Percentiles rank a stretch among this genome's conserved stretches.
phyloP scores from a whole-genome alignment of 2,113 vertebrate species.

The Oreochromis spilurus region DNA sequence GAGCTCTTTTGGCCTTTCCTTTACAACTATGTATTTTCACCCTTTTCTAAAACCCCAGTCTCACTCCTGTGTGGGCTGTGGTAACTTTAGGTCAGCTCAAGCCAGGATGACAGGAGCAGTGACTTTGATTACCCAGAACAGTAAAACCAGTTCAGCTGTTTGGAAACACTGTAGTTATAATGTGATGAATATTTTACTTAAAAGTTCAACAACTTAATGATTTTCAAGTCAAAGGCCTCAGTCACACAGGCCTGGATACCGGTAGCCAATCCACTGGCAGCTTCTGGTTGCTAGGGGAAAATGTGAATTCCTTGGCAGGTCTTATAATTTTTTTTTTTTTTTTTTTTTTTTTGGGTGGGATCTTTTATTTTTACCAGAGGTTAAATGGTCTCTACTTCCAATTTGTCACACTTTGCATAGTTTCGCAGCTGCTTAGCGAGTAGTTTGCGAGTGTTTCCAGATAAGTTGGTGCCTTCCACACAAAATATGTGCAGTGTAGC shows the following conservation, averaged over 20 bases:
- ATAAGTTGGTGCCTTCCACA: neutral
- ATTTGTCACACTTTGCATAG: neutral
- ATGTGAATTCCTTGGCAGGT: neutral
- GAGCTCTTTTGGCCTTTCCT: neutral
- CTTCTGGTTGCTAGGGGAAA: neutral
- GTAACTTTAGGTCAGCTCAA: neutral
- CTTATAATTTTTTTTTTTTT: neutral
- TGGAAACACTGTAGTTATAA: neutral
- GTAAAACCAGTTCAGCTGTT: neutral
- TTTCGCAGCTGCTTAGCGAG: too few species aligned
- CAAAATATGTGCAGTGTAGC: neutral
- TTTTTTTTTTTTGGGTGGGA: rapidly evolving
- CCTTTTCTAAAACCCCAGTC: neutral
- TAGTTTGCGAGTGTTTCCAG: neutral
- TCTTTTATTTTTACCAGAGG: neutral
- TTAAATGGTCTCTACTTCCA: neutral
- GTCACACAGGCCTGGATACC: neutral
- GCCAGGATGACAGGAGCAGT: rapidly evolving
- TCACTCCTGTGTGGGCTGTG: neutral
- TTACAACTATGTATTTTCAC: neutral
- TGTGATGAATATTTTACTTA: neutral
- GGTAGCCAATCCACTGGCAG: neutral
- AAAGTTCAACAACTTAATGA: neutral
- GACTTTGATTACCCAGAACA: neutral
- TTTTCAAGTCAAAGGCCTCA: neutral